These are phyloP conservation scores for Onychomys arenicola DNA, from an alignment of 2,797 vertebrate genomes.

Conservation along the genomic window DNA sequence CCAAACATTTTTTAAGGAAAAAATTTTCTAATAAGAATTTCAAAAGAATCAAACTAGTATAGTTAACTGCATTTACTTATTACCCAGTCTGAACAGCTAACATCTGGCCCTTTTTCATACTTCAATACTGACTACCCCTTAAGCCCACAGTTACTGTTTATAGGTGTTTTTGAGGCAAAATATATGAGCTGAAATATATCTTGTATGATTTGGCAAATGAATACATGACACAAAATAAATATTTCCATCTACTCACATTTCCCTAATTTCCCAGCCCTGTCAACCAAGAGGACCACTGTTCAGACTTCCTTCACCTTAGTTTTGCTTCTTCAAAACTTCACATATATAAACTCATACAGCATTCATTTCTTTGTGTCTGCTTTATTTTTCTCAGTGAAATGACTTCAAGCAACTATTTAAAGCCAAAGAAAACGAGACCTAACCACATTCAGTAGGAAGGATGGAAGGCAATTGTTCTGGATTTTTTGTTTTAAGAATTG, in stretches of 20 bases:
- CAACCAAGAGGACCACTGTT: background rate
- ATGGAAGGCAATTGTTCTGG: slow-evolving; percentile 12
- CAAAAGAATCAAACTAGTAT: slow-evolving; percentile 42
- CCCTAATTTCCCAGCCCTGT: background rate
- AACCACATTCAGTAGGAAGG: slow-evolving; percentile 27
- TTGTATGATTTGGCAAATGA: slow-evolving; percentile 11
- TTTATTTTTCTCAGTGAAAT: slow-evolving; percentile 41
- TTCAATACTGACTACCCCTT: background rate
- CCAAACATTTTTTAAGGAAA: background rate
- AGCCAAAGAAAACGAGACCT: slow-evolving; percentile 53
- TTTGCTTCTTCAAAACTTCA: slow-evolving; percentile 42
- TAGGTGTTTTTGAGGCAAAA: background rate
- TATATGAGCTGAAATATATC: background rate
- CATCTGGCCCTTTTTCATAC: background rate
- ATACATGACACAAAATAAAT: background rate
- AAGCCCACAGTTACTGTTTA: background rate
- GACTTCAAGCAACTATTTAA: slow-evolving; percentile 62
- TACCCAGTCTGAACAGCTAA: slow-evolving; percentile 26
- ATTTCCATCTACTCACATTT: background rate
- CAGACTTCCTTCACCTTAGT: slow-evolving; percentile 26
- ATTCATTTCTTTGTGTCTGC: slow-evolving; percentile 36
- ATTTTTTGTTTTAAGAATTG: background rate
- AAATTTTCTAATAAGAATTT: slow-evolving; percentile 34
- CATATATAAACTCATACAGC: slow-evolving; percentile 3
- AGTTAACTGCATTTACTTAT: background rate